Evolutionary conservation across 2,113 vertebrate species (phyloP), one percentile per base, ranked within the genome.

Genomic region (Myiopsitta monachus): DNA sequence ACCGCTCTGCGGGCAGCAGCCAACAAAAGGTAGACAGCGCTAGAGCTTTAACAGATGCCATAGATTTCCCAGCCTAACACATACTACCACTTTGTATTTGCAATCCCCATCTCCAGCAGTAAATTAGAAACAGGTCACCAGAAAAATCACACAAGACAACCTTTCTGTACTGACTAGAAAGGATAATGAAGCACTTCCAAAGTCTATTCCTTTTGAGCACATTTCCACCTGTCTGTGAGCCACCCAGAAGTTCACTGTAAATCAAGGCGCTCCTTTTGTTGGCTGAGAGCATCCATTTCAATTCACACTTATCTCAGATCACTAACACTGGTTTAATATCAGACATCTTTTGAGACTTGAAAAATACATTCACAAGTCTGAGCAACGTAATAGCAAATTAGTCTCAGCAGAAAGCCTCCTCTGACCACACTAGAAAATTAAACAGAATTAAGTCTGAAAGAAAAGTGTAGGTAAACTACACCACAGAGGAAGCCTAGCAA

Each of bases 51-150:
- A 36, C 73, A 94, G 77, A 95, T 77, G 82, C 82, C 0, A 0
- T 78, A 91, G 93, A 75, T 92, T 94, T 95, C 94, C 95, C 92
- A 91, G 73, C 24, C 75, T 85, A 86, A 83, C 24, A 3, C 70
- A 9, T 36, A 77, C 77, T 61, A 92, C 52, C 69, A 89, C 76
- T 87, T 67, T 1, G 5, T 46, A 79, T 91, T 77, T 86, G 81
- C 87, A 86, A 73, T n/a, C 92, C 78, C 67, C 27, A 81, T 91
- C 85, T 69, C 61, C 82, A 89, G 43, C 64, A 95, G 72, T 72
- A 95, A 95, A 97, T 95, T 92, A 95, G 64, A 92, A 90, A 72
- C 38, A 82, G 91, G 91, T 94, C 92, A 96, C 70, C 75, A 88
- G 79, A 90, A 94, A 91, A 91, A 94, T 38, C 63, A 70, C 76